Base-by-base conservation (phyloP, 2,797 vertebrate genomes). In the Gallinago solitaria region DNA sequence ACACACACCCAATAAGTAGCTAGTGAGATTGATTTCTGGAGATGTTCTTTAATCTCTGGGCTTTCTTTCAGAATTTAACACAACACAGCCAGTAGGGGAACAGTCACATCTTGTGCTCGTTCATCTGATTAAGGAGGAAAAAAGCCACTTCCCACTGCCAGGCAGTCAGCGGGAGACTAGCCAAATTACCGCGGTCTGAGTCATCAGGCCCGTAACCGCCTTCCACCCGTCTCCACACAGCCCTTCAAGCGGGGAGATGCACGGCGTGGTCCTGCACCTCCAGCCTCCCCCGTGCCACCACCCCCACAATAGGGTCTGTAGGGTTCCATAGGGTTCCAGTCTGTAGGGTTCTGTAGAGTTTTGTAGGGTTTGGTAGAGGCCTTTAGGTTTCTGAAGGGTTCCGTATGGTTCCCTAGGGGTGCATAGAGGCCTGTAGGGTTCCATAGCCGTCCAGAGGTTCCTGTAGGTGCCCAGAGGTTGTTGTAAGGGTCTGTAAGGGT, bases 121-220 rank as follows among this genome's bases (percentile, higher is more conserved):
- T 91, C 51, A 82, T 91, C 50, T 95, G 77, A 87, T 51, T 67
- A 87, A 73, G 71, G 65, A 93, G 45, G 60, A 92, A 48, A 93
- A 48, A 90, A 89, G 71, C 32, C 33, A 7, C 16, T 65, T 89
- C 37, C 45, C 48, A 37, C 20, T 24, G 61, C 69, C 71, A 87
- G 0, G 0, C 28, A 9, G 75, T 80, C 37, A 41, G 41, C 1
- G 0, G 71, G 37, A 57, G 56, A 59, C 67, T 80, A 75, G 77
- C 83, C 11, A 9, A 69, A 87, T 90, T 74, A 61, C 73, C 47
- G 1, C 0, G 0, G 17, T 41, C 14, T 50, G 88, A 61, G 21
- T 64, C 50, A 85, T 25, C 69, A 37, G 20, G 41, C 51, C 73
- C 67, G 12, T 24, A 50, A 54, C 32, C 13, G 16, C 47, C 47